phyloP scores from a whole-genome alignment of 2,888 invertebrate genomes.

The Polietes domitor region DNA sequence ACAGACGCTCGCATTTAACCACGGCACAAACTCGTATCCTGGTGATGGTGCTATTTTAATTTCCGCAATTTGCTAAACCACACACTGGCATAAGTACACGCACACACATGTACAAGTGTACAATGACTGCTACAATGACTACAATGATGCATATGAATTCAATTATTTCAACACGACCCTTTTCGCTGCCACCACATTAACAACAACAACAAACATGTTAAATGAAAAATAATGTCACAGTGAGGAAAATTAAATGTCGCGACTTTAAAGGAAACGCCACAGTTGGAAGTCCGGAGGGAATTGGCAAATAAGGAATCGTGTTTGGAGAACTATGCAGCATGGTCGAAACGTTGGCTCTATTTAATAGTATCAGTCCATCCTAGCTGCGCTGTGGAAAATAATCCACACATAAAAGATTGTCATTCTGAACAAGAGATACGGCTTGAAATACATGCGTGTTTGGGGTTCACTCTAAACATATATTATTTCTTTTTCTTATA shows the following conservation, averaged over 20 bases:
- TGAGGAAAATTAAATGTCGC: slow-evolving; percentile 68
- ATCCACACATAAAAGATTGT: too few species aligned
- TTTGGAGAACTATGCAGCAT: too few species aligned
- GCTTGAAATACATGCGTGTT: too few species aligned
- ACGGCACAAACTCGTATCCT: background rate
- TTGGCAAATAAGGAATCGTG: background rate
- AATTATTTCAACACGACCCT: slow-evolving; percentile 77
- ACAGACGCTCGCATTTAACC: slow-evolving; percentile 11
- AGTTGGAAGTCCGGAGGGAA: background rate
- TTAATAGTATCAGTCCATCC: too few species aligned
- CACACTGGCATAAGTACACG: slow-evolving; percentile 33
- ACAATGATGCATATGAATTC: slow-evolving; percentile 80
- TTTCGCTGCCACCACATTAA: slow-evolving; percentile 69
- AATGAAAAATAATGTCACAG: slow-evolving; percentile 38
- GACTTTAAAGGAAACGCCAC: slow-evolving; percentile 73
- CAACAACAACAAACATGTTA: slow-evolving; percentile 64
- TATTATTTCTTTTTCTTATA: too few species aligned
- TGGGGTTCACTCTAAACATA: too few species aligned
- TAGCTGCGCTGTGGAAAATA: too few species aligned
- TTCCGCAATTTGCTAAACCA: slow-evolving; percentile 65
- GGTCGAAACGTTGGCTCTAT: too few species aligned
- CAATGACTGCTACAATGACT: too few species aligned
- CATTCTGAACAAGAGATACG: too few species aligned
- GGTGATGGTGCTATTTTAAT: slow-evolving; percentile 62
- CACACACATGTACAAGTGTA: background rate